Percentiles rank a stretch among this genome's conserved stretches.
These are phyloP conservation scores for Thera obeliscata DNA, from an alignment of 2,888 invertebrate genomes.

Conservation along the genomic window DNA sequence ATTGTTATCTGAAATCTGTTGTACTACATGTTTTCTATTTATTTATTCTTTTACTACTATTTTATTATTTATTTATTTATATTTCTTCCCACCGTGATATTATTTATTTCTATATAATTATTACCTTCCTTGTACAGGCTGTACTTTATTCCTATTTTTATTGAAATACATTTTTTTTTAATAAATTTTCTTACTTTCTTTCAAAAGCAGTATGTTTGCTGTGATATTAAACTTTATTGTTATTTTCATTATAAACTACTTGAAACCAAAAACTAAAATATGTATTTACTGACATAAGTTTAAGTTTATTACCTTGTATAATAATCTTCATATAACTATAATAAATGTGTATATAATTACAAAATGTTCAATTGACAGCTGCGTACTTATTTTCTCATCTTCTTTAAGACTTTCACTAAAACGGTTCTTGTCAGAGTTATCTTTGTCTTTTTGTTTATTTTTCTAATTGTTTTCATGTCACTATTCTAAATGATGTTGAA, in stretches of 20 bases:
- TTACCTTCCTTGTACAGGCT: slow-evolving; percentile 24
- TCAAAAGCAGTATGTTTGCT: slow-evolving; percentile 67
- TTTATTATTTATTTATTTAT: slow-evolving; percentile 10
- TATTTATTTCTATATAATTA: slow-evolving; percentile 4
- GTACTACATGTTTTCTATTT: slow-evolving; percentile 15
- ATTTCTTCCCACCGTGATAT: slow-evolving; percentile 33
- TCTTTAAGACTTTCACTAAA: slow-evolving; percentile 27
- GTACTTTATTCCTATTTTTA: not conserved
- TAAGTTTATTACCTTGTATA: not conserved
- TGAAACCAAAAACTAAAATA: slow-evolving; percentile 45
- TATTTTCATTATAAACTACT: slow-evolving; percentile 29
- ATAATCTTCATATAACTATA: slow-evolving; percentile 5
- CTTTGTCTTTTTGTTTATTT: not conserved
- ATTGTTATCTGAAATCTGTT: not conserved
- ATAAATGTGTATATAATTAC: slow-evolving; percentile 35
- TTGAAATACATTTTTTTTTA: not conserved
- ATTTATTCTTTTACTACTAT: slow-evolving; percentile 13
- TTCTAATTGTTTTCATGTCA: no score
- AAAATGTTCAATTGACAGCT: slow-evolving; percentile 25
- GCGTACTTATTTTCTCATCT: slow-evolving; percentile 33
- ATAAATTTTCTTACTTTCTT: slow-evolving; percentile 10
- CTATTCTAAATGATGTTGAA: no score
- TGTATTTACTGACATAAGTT: not conserved
- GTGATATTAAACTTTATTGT: slow-evolving; percentile 58
- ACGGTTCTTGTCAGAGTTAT: not conserved